A percentile compares a stretch with the other conserved stretches of the same genome.
Evolutionary conservation across 2,797 vertebrate genomes (phyloP).

Genomic region (Gallinago solitaria): DNA sequence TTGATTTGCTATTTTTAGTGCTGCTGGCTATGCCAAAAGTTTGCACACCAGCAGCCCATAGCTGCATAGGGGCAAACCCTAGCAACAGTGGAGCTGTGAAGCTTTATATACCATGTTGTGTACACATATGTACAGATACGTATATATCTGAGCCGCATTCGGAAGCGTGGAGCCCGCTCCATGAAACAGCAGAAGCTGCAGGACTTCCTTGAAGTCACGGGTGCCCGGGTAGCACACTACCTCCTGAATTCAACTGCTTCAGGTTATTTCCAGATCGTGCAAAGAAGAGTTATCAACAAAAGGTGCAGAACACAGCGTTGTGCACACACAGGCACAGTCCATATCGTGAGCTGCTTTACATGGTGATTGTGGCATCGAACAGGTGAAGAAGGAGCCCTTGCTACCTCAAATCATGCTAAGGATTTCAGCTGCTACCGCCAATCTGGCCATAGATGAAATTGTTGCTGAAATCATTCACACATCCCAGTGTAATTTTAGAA

Average conservation of each 20-base stretch:
- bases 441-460: background rate
- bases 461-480: background rate
- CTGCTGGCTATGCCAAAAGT: background rate
- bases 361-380: background rate
- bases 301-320: background rate
- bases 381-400: background rate
- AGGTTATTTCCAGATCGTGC: background rate
- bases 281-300: background rate
- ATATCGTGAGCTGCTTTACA: background rate
- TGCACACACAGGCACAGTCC: rapidly evolving
- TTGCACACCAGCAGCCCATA: background rate
- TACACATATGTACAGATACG: background rate
- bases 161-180: background rate
- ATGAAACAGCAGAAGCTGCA: background rate
- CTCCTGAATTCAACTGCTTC: background rate
- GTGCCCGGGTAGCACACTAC: background rate
- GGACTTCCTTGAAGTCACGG: background rate
- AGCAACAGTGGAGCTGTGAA: background rate
- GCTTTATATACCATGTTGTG: background rate
- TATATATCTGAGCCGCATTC: rapidly evolving
- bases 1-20: background rate
- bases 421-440: background rate
- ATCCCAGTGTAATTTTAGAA: background rate
- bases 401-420: background rate
- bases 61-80: background rate